phyloP scores from a whole-genome alignment of 37 sponge, comb jelly and placozoan species.

The Ephydatia muelleri region DNA sequence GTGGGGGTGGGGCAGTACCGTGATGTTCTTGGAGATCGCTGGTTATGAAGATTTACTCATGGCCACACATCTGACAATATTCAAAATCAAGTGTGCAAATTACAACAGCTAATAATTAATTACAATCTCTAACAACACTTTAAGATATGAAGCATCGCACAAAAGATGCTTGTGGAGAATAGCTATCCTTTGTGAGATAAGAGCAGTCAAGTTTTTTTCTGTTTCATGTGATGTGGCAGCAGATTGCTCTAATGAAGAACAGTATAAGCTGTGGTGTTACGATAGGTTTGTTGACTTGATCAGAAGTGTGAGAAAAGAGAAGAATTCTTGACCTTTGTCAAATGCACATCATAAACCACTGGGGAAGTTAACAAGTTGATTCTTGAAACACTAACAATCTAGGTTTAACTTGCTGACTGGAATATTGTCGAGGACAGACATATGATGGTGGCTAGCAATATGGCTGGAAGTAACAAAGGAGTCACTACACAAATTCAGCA shows the following conservation, averaged over 20 bases:
- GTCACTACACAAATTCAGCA: too few relatives aligned
- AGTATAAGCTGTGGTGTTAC: not conserved
- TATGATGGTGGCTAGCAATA: not conserved
- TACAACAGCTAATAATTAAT: too few relatives aligned
- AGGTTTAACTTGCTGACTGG: not conserved
- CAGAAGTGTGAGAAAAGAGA: slow-evolving; percentile 10
- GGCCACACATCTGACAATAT: too few relatives aligned
- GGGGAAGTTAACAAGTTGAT: not conserved
- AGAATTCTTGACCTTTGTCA: not conserved
- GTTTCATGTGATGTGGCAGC: slow-evolving; percentile 38
- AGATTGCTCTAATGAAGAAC: not conserved
- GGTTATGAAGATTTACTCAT: too few relatives aligned
- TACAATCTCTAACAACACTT: too few relatives aligned
- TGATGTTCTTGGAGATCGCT: too few relatives aligned
- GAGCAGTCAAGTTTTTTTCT: slow-evolving; percentile 22
- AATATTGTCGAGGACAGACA: not conserved
- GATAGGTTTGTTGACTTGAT: not conserved
- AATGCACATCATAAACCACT: not conserved
- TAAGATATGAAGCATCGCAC: too few relatives aligned
- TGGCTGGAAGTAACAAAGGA: not conserved
- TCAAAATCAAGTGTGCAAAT: too few relatives aligned
- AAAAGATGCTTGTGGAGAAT: slow-evolving; percentile 28
- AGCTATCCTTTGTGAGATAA: slow-evolving; percentile 44
- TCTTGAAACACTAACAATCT: not conserved
- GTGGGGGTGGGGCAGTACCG: too few relatives aligned